These are phyloP conservation scores for Morone saxatilis DNA, from an alignment of 2,113 vertebrate species.

Conservation along the genomic window DNA sequence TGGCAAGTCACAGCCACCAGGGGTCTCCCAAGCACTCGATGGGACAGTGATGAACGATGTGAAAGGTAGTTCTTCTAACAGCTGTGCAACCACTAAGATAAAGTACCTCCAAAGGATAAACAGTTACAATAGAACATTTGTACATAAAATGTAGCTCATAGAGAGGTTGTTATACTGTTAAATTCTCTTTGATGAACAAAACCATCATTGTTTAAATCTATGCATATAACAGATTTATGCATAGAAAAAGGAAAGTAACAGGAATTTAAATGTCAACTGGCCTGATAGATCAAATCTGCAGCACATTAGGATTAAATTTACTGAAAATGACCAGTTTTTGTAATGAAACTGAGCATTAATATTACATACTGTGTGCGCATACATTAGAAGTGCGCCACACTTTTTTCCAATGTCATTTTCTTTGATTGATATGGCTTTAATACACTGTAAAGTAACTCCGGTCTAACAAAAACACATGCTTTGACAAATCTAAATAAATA, in stretches of 20 bases:
- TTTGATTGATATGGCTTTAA: constrained; percentile 68
- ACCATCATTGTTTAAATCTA: constrained; percentile 29
- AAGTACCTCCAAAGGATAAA: neutral
- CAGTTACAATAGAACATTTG: constrained; percentile 17
- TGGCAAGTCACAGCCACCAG: constrained; percentile 65
- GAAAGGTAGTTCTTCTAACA: neutral
- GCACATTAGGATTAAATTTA: neutral
- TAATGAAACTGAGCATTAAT: constrained; percentile 23
- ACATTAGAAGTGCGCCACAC: constrained; percentile 25
- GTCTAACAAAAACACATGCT: neutral
- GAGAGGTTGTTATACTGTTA: neutral
- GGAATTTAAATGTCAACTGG: neutral
- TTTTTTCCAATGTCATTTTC: neutral
- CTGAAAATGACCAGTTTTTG: constrained; percentile 4
- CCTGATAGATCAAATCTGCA: constrained; percentile 20
- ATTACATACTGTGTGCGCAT: constrained; percentile 22
- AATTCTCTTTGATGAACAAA: constrained; percentile 10
- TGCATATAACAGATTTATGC: constrained; percentile 20
- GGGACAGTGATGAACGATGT: neutral
- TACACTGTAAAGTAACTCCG: constrained; percentile 15
- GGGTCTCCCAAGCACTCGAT: constrained; percentile 54
- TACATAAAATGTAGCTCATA: constrained; percentile 21
- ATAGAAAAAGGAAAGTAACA: constrained; percentile 4
- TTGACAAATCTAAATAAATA: constrained; percentile 31
- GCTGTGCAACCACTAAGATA: constrained; percentile 7